Evolutionary conservation across 1,140 invertebrate genomes (phyloP).

Genomic region (Monochamus saltuarius): DNA sequence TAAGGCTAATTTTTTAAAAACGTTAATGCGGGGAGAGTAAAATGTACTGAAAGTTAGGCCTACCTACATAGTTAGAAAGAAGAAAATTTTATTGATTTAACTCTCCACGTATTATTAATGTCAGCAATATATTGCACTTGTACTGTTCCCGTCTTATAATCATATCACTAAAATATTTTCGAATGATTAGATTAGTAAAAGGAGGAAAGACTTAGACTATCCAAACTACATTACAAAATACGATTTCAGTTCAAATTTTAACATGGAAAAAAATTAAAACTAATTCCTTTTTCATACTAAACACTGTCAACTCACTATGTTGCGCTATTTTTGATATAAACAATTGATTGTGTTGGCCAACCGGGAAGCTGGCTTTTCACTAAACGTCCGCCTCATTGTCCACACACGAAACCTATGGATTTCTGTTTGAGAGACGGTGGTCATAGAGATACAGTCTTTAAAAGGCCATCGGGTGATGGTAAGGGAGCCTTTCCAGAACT

Average conservation of each 20-base stretch:
- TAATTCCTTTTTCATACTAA: slow-evolving; percentile 16
- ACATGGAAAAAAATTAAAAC: slow-evolving; percentile 18
- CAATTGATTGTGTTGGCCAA: slow-evolving; percentile 21
- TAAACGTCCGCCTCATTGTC: neutral
- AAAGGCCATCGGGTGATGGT: slow-evolving; percentile 37
- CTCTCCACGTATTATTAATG: neutral
- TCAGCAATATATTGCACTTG: neutral
- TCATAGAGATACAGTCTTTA: slow-evolving; percentile 26
- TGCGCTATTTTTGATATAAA: slow-evolving; percentile 31
- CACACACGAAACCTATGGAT: neutral
- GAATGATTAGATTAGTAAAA: neutral
- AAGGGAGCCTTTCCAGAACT: slow-evolving; percentile 23
- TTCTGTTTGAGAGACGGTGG: neutral
- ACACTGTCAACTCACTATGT: slow-evolving; percentile 31
- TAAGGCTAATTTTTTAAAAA: too few relatives aligned
- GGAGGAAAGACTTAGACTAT: neutral
- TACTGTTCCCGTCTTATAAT: slow-evolving; percentile 13
- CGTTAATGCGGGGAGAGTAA: too few relatives aligned
- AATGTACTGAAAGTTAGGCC: too few relatives aligned
- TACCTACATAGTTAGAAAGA: too few relatives aligned
- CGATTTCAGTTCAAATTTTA: slow-evolving; percentile 19
- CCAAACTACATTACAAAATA: slow-evolving; percentile 17
- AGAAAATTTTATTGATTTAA: too few relatives aligned
- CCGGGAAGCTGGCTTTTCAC: slow-evolving; percentile 5
- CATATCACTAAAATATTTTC: slow-evolving; percentile 23